These are phyloP conservation scores for Apostichopus japonicus DNA, from an alignment of 35 echinoderm and acorn worm species.

Conservation along the genomic window DNA sequence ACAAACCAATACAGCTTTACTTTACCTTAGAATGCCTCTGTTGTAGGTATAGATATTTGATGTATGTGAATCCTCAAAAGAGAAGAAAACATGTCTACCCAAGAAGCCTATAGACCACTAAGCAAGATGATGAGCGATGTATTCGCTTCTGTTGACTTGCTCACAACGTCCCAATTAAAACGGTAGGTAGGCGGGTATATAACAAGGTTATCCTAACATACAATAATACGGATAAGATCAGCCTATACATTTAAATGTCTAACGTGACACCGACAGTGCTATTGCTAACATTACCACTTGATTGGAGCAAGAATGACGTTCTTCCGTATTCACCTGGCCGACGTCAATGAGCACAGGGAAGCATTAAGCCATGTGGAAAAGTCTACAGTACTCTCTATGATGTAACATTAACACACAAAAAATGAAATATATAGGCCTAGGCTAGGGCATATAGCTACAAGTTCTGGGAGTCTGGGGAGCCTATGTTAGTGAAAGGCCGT, in stretches of 20 bases:
- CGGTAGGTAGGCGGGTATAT: background rate
- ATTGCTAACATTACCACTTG: no score
- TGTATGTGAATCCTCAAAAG: background rate
- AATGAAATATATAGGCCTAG: no score
- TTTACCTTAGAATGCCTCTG: background rate
- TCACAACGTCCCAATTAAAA: slow-evolving; percentile 16
- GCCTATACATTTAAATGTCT: slow-evolving; percentile 20
- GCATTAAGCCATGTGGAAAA: no score
- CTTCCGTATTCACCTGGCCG: no score
- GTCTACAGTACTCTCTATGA: no score
- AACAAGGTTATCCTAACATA: background rate
- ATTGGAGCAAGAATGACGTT: no score
- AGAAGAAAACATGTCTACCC: background rate
- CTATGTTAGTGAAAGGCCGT: no score
- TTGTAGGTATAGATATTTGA: background rate
- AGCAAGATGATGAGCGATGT: slow-evolving; percentile 9
- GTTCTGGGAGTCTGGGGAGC: no score
- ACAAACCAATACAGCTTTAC: background rate
- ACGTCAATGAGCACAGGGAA: no score
- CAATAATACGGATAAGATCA: background rate
- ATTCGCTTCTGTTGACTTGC: slow-evolving; percentile 17
- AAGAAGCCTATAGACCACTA: slow-evolving; percentile 12
- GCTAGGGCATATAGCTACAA: no score
- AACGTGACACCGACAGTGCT: no score
- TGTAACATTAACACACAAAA: no score